Conservation (phyloP, 2,113 vertebrate species). For the Podocnemis expansa region DNA sequence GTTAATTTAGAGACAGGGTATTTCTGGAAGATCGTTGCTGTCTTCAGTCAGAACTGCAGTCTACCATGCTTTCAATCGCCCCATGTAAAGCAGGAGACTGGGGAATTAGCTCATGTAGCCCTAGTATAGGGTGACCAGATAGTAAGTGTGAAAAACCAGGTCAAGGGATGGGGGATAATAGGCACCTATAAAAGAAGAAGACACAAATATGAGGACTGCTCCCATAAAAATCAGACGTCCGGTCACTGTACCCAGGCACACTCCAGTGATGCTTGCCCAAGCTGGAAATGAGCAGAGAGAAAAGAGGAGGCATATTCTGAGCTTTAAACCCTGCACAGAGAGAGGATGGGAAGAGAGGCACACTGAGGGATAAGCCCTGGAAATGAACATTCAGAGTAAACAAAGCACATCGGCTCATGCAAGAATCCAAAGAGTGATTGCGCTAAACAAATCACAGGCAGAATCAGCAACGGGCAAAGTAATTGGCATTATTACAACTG, state of each 20-base stretch:
- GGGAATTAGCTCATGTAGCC: not conserved
- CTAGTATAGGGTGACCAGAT: not conserved
- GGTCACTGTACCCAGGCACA: too few relatives aligned
- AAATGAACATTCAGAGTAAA: slow-evolving; percentile 74
- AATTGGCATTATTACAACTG: slow-evolving; percentile 80
- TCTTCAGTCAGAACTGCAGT: slow-evolving; percentile 7
- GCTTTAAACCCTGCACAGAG: slow-evolving; percentile 4
- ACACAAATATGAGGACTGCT: too few relatives aligned
- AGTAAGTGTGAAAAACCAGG: too few relatives aligned
- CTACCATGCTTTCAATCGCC: slow-evolving; percentile 22
- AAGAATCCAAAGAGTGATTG: slow-evolving; percentile 67
- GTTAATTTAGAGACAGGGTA: not conserved
- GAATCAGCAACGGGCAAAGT: slow-evolving; percentile 82
- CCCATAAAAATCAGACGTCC: too few relatives aligned
- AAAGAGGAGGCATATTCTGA: not conserved
- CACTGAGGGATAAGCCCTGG: not conserved
- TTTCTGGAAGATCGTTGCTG: not conserved
- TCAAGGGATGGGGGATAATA: too few relatives aligned
- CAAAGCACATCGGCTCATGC: slow-evolving; percentile 69
- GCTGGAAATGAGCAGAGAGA: slow-evolving; percentile 5
- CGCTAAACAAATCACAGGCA: slow-evolving; percentile 72
- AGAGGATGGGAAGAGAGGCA: not conserved
- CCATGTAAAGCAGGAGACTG: not conserved
- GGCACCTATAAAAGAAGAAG: too few relatives aligned
- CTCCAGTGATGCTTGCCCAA: not conserved